Percentiles rank a stretch among this genome's conserved stretches.
These are phyloP conservation scores for Tetragnatha montana DNA, from an alignment of 2,888 invertebrate genomes.

Conservation along the genomic window DNA sequence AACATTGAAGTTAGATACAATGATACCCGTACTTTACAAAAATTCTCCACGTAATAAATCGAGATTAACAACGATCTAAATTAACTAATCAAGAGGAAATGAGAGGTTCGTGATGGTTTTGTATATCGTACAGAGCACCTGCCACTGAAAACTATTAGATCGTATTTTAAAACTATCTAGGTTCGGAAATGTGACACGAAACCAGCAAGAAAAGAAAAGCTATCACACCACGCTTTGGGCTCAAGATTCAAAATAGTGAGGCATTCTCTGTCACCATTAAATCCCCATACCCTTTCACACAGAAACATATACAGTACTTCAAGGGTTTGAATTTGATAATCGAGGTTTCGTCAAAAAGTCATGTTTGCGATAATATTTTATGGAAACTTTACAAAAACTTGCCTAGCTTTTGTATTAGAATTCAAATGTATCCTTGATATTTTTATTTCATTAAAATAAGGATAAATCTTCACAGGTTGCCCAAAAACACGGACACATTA, in stretches of 20 bases:
- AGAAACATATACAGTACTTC: too few relatives aligned
- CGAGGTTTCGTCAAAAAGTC: too few relatives aligned
- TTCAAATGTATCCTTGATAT: too few relatives aligned
- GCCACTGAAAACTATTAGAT: not conserved
- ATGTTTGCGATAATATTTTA: too few relatives aligned
- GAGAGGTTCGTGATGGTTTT: constrained; percentile 12
- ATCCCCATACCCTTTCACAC: not conserved
- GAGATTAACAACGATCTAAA: constrained; percentile 38
- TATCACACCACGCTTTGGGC: constrained; percentile 56
- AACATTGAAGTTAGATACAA: constrained; percentile 61
- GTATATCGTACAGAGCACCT: constrained; percentile 40
- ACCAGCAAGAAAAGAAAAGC: constrained; percentile 42
- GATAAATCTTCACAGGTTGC: too few relatives aligned
- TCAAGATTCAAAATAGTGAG: constrained; percentile 48
- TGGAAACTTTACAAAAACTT: too few relatives aligned
- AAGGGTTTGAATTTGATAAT: too few relatives aligned
- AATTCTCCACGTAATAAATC: constrained; percentile 32
- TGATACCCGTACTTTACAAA: constrained; percentile 65
- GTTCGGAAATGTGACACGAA: constrained; percentile 46
- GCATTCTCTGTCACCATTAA: constrained; percentile 48
- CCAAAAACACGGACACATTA: too few relatives aligned
- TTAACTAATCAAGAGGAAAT: constrained; percentile 53
- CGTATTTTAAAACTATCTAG: constrained; percentile 30
- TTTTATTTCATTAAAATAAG: too few relatives aligned
- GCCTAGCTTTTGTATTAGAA: too few relatives aligned